Percentiles rank a stretch among this genome's conserved stretches.
These are phyloP conservation scores for Hemicentrotus pulcherrimus DNA, from an alignment of 35 echinoderm and acorn worm genomes.

Conservation along the genomic window DNA sequence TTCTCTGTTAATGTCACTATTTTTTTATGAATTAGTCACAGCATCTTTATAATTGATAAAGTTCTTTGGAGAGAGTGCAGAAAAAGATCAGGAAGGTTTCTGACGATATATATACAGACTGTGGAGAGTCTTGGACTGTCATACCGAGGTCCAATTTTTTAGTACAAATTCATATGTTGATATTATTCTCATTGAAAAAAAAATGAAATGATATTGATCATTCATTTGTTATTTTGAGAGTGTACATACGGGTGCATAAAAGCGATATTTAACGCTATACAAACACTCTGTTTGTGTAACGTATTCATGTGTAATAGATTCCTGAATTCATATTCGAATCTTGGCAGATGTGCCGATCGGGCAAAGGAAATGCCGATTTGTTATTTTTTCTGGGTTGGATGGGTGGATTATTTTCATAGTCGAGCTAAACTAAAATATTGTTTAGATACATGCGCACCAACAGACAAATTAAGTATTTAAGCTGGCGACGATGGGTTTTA, in stretches of 20 bases:
- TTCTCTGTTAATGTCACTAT: not conserved
- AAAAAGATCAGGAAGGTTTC: not conserved
- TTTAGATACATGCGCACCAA: not conserved
- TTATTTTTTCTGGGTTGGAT: not conserved
- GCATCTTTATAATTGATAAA: not conserved
- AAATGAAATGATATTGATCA: no score
- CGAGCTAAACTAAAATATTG: not conserved
- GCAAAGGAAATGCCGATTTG: not conserved
- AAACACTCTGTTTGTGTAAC: not conserved
- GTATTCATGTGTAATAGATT: not conserved
- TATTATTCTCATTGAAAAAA: no score
- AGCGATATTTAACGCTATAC: not conserved
- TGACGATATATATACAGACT: no score
- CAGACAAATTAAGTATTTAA: not conserved
- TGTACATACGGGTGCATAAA: not conserved
- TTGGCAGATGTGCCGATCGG: not conserved
- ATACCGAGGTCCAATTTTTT: no score
- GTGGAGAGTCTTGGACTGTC: no score
- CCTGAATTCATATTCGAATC: not conserved
- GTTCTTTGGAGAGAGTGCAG: not conserved
- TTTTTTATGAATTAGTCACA: not conserved
- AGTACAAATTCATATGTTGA: no score
- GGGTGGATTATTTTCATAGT: not conserved
- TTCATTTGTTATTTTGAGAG: no score
- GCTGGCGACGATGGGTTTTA: conserved; percentile 1